Conservation (phyloP, 1,140 invertebrate species). For the Papilio xuthus region DNA sequence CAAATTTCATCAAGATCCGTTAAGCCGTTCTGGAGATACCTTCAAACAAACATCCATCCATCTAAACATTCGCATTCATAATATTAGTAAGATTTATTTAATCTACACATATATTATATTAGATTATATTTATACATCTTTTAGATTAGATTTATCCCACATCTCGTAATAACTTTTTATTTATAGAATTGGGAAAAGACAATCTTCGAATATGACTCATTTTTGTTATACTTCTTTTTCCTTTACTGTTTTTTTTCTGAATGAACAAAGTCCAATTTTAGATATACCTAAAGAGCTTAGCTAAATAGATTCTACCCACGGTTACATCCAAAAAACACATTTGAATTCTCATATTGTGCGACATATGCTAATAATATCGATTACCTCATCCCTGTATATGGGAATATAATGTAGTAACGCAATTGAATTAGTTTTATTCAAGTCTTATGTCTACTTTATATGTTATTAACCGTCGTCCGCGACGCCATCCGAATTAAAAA, state of each 20-base stretch:
- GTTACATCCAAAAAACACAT: not conserved
- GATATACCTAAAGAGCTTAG: not conserved
- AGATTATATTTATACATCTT: not conserved
- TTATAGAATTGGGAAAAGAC: not conserved
- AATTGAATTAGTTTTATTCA: not conserved
- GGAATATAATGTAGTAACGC: not conserved
- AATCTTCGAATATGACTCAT: too few species aligned
- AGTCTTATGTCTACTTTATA: not conserved
- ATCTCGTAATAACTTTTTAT: not conserved
- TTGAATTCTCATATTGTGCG: conserved; percentile 5
- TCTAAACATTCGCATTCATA: too few species aligned
- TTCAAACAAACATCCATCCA: too few species aligned
- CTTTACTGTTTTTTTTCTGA: too few species aligned
- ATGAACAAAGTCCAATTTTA: too few species aligned
- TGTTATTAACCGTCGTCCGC: too few species aligned
- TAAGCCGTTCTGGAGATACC: too few species aligned
- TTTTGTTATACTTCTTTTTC: too few species aligned
- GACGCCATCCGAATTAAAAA: too few species aligned
- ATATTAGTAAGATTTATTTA: too few species aligned
- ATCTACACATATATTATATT: too few species aligned
- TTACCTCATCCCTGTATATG: conserved; percentile 9
- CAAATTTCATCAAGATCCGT: too few species aligned
- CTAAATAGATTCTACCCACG: not conserved
- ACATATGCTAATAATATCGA: not conserved
- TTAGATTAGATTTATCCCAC: not conserved